These are phyloP conservation scores for Chrysemys picta DNA, from an alignment of 2,113 vertebrate genomes.

Conservation along the genomic window DNA sequence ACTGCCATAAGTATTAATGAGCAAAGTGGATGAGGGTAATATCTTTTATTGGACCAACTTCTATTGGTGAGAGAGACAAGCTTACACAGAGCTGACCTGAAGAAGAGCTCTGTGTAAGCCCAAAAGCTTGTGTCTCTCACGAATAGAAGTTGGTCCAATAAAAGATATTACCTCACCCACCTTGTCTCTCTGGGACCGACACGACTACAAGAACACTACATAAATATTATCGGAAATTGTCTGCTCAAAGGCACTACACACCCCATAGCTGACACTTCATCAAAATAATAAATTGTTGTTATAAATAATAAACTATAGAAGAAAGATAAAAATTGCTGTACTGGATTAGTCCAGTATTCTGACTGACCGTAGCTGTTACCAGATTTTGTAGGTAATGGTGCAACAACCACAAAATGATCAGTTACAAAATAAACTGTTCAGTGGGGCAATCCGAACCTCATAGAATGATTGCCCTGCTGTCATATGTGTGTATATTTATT, in stretches of 20 bases:
- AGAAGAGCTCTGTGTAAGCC: neutral
- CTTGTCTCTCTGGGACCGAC: neutral
- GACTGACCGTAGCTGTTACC: neutral
- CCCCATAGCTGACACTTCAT: neutral
- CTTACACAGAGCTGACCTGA: neutral
- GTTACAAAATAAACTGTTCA: neutral
- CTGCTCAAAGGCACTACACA: neutral
- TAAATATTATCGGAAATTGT: neutral
- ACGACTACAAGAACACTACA: neutral
- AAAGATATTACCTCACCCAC: neutral
- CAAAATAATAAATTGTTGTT: neutral
- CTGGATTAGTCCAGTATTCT: neutral
- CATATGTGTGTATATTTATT: neutral
- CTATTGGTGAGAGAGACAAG: neutral
- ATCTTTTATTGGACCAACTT: neutral
- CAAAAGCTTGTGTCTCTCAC: neutral
- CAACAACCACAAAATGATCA: neutral
- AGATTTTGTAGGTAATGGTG: neutral
- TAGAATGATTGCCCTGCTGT: neutral
- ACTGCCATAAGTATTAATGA: neutral
- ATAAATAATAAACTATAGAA: neutral
- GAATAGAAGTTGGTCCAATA: neutral
- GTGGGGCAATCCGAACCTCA: neutral
- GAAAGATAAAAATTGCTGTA: neutral
- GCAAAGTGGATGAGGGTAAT: neutral